A percentile compares a stretch with the other conserved stretches of the same genome.
Conservation (phyloP, 1,140 invertebrate species). For the Danaus melanippus region DNA sequence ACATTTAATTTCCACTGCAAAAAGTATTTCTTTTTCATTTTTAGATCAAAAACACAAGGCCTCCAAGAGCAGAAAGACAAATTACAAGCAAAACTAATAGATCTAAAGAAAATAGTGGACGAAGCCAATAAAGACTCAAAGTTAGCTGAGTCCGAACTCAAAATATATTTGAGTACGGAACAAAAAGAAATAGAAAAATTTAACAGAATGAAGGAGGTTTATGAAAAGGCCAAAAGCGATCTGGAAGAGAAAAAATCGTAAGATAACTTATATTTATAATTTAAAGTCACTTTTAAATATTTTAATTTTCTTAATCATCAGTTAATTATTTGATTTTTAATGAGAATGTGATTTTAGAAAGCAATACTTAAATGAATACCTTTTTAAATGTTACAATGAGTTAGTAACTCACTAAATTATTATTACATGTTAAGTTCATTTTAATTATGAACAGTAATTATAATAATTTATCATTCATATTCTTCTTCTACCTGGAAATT, state of each 20-base stretch:
- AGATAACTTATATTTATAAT: conserved; percentile 18
- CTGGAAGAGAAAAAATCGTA: conserved; percentile 68
- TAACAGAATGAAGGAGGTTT: conserved; percentile 69
- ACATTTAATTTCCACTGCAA: too few species aligned
- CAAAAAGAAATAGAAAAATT: conserved; percentile 83
- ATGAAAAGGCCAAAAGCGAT: conserved; percentile 42
- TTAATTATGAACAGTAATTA: background rate
- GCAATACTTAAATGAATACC: background rate
- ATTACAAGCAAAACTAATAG: conserved; percentile 78
- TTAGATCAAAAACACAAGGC: conserved; percentile 72
- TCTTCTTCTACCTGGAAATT: too few species aligned
- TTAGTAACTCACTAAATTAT: background rate
- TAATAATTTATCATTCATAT: too few species aligned
- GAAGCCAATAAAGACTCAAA: conserved; percentile 82
- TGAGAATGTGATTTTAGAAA: too few species aligned
- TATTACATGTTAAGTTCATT: too few species aligned
- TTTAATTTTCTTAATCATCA: too few species aligned
- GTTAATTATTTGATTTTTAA: too few species aligned
- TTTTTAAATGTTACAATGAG: conserved; percentile 4
- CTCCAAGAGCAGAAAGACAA: conserved; percentile 79
- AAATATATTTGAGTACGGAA: conserved; percentile 86
- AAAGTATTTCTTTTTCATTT: background rate
- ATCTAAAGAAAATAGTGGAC: conserved; percentile 80
- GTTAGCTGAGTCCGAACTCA: conserved; percentile 85
- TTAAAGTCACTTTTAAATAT: too few species aligned